phyloP scores from a whole-genome alignment of 2,888 invertebrate species.

The Ischnura elegans region DNA sequence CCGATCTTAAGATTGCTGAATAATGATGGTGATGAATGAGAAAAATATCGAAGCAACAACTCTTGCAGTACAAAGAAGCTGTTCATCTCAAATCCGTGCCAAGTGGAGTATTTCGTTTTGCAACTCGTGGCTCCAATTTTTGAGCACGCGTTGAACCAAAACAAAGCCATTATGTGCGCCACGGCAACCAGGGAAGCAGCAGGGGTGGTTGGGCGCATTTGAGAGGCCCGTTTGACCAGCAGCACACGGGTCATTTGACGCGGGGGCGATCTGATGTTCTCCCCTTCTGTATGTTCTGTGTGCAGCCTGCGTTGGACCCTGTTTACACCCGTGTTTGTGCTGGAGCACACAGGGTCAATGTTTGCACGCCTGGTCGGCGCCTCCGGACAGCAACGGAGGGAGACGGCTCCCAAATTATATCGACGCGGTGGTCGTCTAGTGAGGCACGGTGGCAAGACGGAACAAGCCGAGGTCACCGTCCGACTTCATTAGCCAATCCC shows the following conservation, averaged over 20 bases:
- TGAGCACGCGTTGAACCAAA: no score
- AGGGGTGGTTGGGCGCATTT: no score
- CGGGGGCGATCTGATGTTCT: not conserved
- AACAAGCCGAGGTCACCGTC: not conserved
- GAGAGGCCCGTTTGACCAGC: no score
- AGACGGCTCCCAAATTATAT: constrained; percentile 14
- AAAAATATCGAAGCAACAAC: no score
- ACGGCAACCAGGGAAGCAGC: no score
- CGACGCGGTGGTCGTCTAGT: not conserved
- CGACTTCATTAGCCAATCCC: not conserved
- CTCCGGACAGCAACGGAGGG: not conserved
- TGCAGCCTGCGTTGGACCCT: not conserved
- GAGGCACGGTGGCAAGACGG: not conserved
- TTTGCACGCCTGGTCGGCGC: not conserved
- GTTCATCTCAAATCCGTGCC: no score
- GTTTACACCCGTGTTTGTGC: not conserved
- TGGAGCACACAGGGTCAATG: not conserved
- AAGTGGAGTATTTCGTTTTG: no score
- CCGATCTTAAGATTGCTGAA: no score
- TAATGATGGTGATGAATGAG: no score
- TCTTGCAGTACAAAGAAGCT: no score
- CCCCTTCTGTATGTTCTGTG: not conserved
- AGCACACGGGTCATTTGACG: not conserved
- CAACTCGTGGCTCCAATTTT: no score
- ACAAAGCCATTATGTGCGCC: no score